Evolutionary conservation across 2,797 vertebrate species (phyloP).

Genomic region (Takifugu rubripes): DNA sequence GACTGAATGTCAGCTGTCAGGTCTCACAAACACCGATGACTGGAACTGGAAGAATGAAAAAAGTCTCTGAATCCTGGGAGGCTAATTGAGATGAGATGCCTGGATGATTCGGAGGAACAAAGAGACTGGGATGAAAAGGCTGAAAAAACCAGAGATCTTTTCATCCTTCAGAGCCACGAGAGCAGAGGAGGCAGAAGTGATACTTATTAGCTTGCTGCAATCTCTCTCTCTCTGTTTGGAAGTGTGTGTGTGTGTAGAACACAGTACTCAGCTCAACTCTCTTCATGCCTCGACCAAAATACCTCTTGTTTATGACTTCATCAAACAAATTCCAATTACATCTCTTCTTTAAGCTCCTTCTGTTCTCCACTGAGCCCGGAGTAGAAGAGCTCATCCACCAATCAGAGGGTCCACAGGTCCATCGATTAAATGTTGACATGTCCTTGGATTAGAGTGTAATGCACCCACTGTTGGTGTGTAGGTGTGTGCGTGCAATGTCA

Average conservation of each 20-base stretch:
- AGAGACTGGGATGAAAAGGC: slow-evolving; percentile 27
- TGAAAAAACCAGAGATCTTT: slow-evolving; percentile 14
- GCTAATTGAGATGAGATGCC: slow-evolving; percentile 25
- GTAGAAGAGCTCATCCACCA: neutral
- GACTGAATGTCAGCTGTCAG: neutral
- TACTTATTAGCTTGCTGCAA: slow-evolving; percentile 23
- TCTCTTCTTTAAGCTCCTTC: neutral
- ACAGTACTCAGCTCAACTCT: no score
- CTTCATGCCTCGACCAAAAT: no score
- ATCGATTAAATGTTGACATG: slow-evolving; percentile 1
- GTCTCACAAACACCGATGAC: slow-evolving; percentile 19
- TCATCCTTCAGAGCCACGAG: slow-evolving; percentile 18
- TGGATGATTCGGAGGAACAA: slow-evolving; percentile 20
- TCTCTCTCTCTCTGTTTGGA: slow-evolving; percentile 1
- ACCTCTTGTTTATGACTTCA: no score
- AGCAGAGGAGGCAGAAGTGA: slow-evolving; percentile 11
- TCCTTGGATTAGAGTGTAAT: neutral
- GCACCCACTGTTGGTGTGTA: neutral
- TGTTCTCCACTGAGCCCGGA: neutral
- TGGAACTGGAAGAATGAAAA: slow-evolving; percentile 11
- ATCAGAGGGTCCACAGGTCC: neutral
- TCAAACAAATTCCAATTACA: no score
- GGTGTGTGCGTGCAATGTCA: neutral
- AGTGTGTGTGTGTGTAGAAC: neutral
- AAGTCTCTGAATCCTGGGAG: slow-evolving; percentile 14